Percentiles rank a stretch among this genome's conserved stretches.
These are phyloP conservation scores for Podarcis siculus DNA, from an alignment of 2,797 vertebrate genomes.

Conservation along the genomic window DNA sequence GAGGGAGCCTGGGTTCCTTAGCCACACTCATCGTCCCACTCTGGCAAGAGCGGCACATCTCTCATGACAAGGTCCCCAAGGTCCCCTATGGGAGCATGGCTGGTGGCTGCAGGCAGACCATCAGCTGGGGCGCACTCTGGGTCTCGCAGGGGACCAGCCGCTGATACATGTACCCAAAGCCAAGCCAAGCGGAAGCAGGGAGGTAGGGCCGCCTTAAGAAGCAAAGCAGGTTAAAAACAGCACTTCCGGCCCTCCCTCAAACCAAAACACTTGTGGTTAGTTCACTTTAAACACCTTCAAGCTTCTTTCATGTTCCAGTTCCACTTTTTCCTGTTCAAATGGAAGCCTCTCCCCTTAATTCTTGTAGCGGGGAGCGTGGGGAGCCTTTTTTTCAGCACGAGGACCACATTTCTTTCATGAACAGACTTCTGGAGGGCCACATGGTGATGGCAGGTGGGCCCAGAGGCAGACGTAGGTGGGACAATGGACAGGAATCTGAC, in stretches of 20 bases:
- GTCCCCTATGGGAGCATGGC: conserved; percentile 40
- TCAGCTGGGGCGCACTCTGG: conserved; percentile 24
- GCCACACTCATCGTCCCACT: conserved; percentile 79
- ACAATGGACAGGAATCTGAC: no score
- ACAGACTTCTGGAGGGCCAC: no score
- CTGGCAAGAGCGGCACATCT: conserved; percentile 29
- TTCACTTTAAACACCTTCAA: neutral
- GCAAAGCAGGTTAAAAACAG: neutral
- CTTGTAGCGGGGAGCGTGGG: neutral
- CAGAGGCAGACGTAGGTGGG: no score
- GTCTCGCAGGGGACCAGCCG: conserved; percentile 15
- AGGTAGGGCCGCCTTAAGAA: accelerated
- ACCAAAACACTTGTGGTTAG: conserved; percentile 38
- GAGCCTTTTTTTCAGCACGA: neutral
- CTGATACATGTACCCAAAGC: conserved; percentile 40
- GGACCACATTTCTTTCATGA: no score
- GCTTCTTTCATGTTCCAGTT: neutral
- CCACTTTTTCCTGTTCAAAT: conserved; percentile 10
- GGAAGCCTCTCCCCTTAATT: neutral
- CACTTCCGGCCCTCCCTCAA: conserved; percentile 39
- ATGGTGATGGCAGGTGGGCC: no score
- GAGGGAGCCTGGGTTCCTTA: conserved; percentile 74
- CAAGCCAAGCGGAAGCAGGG: conserved; percentile 38
- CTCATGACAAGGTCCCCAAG: accelerated
- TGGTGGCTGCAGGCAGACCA: conserved; percentile 24